Evolutionary conservation across 2,797 vertebrate genomes (phyloP), one percentile per base, ranked within the genome.

Genomic region (Hemibagrus guttatus): DNA sequence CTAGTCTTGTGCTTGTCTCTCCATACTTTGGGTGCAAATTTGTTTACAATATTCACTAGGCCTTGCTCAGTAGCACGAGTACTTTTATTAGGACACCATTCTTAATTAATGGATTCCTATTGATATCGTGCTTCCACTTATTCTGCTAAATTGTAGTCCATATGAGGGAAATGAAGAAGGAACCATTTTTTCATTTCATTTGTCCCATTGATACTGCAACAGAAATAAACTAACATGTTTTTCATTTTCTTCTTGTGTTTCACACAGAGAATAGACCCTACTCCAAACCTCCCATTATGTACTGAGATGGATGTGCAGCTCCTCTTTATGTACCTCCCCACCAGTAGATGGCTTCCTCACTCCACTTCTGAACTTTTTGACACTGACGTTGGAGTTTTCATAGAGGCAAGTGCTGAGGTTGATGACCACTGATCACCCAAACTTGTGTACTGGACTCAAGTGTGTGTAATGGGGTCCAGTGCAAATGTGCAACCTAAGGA

Each of bases 251-350:
- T 76, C 64, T 87, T 85, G 59, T 84, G 85, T 87, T 68, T 16
- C n/a, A 6, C 83, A n/a, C 90, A 96, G 94, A 96, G 94, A 96
- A 96, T 91, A 93, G 95, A 93, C 89, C 92, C 42, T 95, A 95
- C 91, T 94, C 95, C 94, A 97, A 96, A 88, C 94, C 95, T 19
- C 95, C 94, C 39, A 95, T 96, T 74, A 95, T 96, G 92, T 96
- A 96, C 93, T 97, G 95, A 97, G 91, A 84, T 84, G 91, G 89
- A 90, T 89, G 85, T 85, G 87, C 84, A 31, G 71, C 75, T 68
- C 86, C 79, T 76, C 46, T 63, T 81, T 56, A 71, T 39, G 59
- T 78, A 92, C 88, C 86, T 91, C 42, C 42, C 46, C 71, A 68
- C 86, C 63, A 90, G 89, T 84, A 87, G 91, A 92, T 92, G 90